Evolutionary conservation across 2,888 invertebrate genomes (phyloP).

Genomic region (Oligia fasciuncula): DNA sequence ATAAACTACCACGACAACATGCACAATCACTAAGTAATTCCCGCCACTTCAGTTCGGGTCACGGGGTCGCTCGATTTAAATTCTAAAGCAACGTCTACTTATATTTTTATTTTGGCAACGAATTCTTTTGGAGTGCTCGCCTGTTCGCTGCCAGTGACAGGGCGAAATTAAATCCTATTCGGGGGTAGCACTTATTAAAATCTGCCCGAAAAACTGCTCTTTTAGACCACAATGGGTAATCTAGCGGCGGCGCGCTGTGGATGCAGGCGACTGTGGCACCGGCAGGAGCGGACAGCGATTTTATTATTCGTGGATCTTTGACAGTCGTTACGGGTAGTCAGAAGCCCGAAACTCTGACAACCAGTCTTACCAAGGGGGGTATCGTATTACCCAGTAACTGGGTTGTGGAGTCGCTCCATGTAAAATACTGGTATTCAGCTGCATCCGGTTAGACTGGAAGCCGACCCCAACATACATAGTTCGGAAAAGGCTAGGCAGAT

Average conservation of each 20-base stretch:
- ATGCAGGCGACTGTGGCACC: constrained; percentile 19
- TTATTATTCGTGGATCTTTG: background rate
- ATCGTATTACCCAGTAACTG: too few relatives aligned
- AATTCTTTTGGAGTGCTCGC: constrained; percentile 63
- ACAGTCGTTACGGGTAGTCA: too few relatives aligned
- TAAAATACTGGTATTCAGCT: too few relatives aligned
- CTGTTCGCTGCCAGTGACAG: constrained; percentile 79
- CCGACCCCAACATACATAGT: too few relatives aligned
- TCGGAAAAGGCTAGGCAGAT: too few relatives aligned
- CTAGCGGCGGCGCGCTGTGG: constrained; percentile 62
- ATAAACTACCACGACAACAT: constrained; percentile 9
- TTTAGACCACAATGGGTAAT: constrained; percentile 81
- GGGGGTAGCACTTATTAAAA: constrained; percentile 82
- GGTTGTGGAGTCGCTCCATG: too few relatives aligned
- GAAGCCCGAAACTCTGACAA: too few relatives aligned
- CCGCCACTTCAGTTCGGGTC: constrained; percentile 36
- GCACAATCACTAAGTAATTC: constrained; percentile 26
- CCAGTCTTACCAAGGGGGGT: too few relatives aligned
- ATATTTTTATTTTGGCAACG: constrained; percentile 67
- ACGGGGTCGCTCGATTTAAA: constrained; percentile 57
- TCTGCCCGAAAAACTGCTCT: constrained; percentile 83
- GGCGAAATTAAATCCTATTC: constrained; percentile 82
- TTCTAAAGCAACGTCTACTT: constrained; percentile 63
- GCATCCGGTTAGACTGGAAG: too few relatives aligned
- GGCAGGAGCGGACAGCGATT: constrained; percentile 14